A percentile compares a stretch with the other conserved stretches of the same genome.
phyloP scores from a whole-genome alignment of 2,888 invertebrate genomes.

The Agrotis ipsilon region DNA sequence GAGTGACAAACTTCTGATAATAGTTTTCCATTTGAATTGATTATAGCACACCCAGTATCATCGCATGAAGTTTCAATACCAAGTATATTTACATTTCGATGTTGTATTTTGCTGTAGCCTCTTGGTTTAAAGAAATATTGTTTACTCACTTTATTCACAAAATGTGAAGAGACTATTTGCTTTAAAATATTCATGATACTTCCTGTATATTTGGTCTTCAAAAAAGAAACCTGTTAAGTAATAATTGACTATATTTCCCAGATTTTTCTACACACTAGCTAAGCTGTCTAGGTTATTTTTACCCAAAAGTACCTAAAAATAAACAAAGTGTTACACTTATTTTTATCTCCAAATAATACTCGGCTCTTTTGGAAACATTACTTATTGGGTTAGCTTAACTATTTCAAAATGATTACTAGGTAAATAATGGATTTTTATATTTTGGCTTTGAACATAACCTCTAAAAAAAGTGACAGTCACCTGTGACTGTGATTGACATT shows the following conservation, averaged over 20 bases:
- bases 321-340: background rate
- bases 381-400: background rate
- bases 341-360: background rate
- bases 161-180: slow-evolving; percentile 26
- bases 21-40: slow-evolving; percentile 94
- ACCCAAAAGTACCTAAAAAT: slow-evolving; percentile 31
- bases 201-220: background rate
- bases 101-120: slow-evolving; percentile 14
- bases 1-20: slow-evolving; percentile 96
- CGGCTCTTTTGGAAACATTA: background rate
- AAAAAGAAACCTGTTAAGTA: background rate
- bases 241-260: background rate
- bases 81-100: slow-evolving; percentile 87
- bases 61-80: slow-evolving; percentile 99
- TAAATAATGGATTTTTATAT: too few species aligned
- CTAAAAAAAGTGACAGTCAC: background rate
- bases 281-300: slow-evolving; percentile 20
- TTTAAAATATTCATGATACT: slow-evolving; percentile 42
- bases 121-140: slow-evolving; percentile 32
- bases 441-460: background rate
- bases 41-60: slow-evolving; percentile 98
- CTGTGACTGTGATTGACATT: too few species aligned
- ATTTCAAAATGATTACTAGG: background rate
- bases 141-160: slow-evolving; percentile 34
- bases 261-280: slow-evolving; percentile 1